These are phyloP conservation scores for Drosophila parabipectinata DNA, from an alignment of 1,140 invertebrate species.

Conservation along the genomic window DNA sequence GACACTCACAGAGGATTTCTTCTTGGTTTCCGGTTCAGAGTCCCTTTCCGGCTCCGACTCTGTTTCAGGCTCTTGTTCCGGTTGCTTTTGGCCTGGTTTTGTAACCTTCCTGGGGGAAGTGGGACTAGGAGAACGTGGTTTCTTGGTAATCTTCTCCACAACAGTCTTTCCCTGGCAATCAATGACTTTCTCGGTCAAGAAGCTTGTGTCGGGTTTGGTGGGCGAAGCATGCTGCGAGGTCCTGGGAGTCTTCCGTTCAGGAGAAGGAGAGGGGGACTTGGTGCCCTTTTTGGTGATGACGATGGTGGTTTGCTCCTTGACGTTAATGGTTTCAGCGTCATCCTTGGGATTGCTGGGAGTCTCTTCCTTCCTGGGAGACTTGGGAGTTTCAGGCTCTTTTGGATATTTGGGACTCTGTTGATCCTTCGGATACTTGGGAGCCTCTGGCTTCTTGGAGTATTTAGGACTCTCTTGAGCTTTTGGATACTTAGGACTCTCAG, in stretches of 20 bases:
- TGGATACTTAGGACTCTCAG: conserved; percentile 8
- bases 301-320: conserved; percentile 59
- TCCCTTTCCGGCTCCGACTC: conserved; percentile 41
- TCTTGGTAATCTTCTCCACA: conserved; percentile 13
- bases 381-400: not conserved
- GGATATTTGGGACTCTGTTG: not conserved
- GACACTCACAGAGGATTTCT: conserved; percentile 8
- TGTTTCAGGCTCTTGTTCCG: conserved; percentile 4
- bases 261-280: conserved; percentile 53
- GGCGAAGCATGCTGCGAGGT: conserved; percentile 4
- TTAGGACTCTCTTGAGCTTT: conserved; percentile 3
- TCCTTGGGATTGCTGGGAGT: conserved; percentile 26
- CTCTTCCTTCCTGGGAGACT: not conserved
- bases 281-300: conserved; percentile 42
- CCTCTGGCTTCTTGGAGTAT: conserved; percentile 11
- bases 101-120: conserved; percentile 5
- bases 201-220: conserved; percentile 27
- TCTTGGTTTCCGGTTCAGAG: conserved; percentile 31
- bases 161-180: conserved; percentile 56
- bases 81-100: not conserved
- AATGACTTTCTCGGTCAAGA: conserved; percentile 61
- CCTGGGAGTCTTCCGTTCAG: conserved; percentile 33
- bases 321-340: conserved; percentile 31
- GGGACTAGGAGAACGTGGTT: conserved; percentile 17
- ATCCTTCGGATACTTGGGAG: conserved; percentile 4